These are phyloP conservation scores for Cossypha polioptera DNA, from an alignment of 2,797 vertebrate species.

Conservation along the genomic window DNA sequence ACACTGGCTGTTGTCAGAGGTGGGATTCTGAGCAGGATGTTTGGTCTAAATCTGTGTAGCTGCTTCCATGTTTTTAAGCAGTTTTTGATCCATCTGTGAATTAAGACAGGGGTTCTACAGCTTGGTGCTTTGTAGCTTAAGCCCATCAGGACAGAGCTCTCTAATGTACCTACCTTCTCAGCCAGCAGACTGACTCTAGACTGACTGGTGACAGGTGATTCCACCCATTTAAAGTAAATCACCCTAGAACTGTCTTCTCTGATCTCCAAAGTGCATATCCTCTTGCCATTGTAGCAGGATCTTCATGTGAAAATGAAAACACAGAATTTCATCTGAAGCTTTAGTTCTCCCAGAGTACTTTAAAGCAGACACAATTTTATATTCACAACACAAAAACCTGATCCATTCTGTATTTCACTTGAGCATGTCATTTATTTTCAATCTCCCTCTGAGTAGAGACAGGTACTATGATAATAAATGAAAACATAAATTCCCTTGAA, in stretches of 20 bases:
- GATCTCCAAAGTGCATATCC: not conserved
- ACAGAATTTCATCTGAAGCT: not conserved
- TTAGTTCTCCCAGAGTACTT: not conserved
- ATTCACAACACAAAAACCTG: slow-evolving; percentile 37
- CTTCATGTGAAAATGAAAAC: not conserved
- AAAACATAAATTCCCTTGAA: slow-evolving; percentile 58
- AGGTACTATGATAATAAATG: slow-evolving; percentile 54
- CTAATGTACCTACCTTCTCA: not conserved
- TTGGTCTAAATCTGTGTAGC: not conserved
- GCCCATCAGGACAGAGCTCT: not conserved
- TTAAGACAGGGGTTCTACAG: not conserved
- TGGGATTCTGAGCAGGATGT: not conserved
- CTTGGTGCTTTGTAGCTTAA: not conserved
- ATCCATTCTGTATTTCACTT: slow-evolving; percentile 46
- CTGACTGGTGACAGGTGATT: not conserved
- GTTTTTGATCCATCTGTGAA: not conserved
- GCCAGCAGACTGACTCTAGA: not conserved
- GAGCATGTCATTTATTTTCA: slow-evolving; percentile 54
- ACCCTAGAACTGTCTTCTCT: not conserved
- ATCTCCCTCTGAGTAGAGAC: slow-evolving; percentile 4
- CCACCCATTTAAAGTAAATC: not conserved
- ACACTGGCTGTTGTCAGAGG: not conserved
- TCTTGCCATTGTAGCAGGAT: not conserved
- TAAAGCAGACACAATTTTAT: not conserved
- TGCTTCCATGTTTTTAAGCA: not conserved